Evolutionary conservation across 2,113 vertebrate species (phyloP).

Genomic region (Promerops cafer): DNA sequence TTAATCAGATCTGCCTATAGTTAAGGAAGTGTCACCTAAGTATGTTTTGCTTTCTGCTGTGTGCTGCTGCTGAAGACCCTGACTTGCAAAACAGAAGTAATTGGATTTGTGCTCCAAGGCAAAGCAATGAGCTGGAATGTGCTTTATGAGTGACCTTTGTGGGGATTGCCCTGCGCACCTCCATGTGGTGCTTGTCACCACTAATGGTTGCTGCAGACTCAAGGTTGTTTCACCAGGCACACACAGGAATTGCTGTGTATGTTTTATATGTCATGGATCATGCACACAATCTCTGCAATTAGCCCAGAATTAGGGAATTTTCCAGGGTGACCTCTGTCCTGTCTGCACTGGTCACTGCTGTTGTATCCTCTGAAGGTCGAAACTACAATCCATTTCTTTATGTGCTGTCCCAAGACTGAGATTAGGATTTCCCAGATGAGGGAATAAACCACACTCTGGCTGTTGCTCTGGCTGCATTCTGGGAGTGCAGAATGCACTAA

Average conservation of each 20-base stretch:
- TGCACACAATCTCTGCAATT: neutral
- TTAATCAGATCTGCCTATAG: slow-evolving; percentile 69
- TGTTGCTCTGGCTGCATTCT: neutral
- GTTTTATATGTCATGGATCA: neutral
- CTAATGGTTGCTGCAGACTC: neutral
- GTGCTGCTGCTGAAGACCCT: slow-evolving; percentile 53
- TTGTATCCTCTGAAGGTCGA: neutral
- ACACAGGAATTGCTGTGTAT: neutral
- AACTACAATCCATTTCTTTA: neutral
- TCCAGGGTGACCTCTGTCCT: neutral
- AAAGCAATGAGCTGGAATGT: slow-evolving; percentile 2
- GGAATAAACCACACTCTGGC: neutral
- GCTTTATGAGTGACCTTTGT: slow-evolving; percentile 56
- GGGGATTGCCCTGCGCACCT: slow-evolving; percentile 25
- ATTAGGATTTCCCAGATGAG: neutral
- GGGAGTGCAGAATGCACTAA: too few relatives aligned
- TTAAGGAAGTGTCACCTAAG: slow-evolving; percentile 60
- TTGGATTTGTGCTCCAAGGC: slow-evolving; percentile 28
- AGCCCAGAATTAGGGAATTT: neutral
- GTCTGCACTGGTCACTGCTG: neutral
- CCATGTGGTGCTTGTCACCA: slow-evolving; percentile 38
- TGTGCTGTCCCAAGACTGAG: neutral
- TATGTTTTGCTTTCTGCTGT: slow-evolving; percentile 49
- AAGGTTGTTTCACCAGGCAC: neutral
- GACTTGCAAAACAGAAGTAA: slow-evolving; percentile 61